Conservation (phyloP, 2,888 invertebrate genomes). For the Hyles lineata region DNA sequence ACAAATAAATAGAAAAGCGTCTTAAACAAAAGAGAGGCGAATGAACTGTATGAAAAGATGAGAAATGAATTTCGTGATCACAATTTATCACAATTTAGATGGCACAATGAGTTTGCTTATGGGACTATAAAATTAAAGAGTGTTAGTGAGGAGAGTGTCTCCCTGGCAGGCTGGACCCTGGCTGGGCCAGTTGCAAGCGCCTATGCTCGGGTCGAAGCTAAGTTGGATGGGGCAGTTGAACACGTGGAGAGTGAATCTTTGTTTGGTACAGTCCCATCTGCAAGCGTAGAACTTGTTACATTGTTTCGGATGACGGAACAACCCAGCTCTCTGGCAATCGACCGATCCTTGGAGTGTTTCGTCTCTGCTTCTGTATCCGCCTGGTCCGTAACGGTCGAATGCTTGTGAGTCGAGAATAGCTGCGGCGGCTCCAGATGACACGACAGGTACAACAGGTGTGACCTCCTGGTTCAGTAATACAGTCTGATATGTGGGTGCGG, state of each 20-base stretch:
- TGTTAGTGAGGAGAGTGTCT: slow-evolving; percentile 87
- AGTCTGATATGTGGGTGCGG: slow-evolving; percentile 75
- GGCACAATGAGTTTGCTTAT: slow-evolving; percentile 68
- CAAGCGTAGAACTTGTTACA: slow-evolving; percentile 94
- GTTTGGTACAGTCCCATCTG: slow-evolving; percentile 91
- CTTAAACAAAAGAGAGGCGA: slow-evolving; percentile 66
- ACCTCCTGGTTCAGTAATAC: slow-evolving; percentile 69
- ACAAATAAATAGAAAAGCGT: slow-evolving; percentile 78
- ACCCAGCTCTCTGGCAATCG: slow-evolving; percentile 86
- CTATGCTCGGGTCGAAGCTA: slow-evolving; percentile 89
- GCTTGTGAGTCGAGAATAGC: slow-evolving; percentile 72
- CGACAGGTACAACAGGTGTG: slow-evolving; percentile 53
- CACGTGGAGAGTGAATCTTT: slow-evolving; percentile 89
- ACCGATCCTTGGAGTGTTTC: slow-evolving; percentile 86
- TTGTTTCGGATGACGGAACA: slow-evolving; percentile 89
- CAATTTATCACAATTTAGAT: slow-evolving; percentile 77
- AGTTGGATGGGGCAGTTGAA: slow-evolving; percentile 92
- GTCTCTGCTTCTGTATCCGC: slow-evolving; percentile 85
- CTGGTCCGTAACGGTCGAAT: slow-evolving; percentile 86
- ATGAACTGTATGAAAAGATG: slow-evolving; percentile 51
- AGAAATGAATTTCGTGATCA: slow-evolving; percentile 65
- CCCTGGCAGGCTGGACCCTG: slow-evolving; percentile 91
- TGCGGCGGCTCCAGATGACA: slow-evolving; percentile 47
- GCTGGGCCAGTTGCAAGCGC: slow-evolving; percentile 94
- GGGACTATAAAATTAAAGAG: slow-evolving; percentile 60